These are phyloP conservation scores for Glaucopsyche alexis DNA, from an alignment of 2,888 invertebrate species.

Conservation along the genomic window DNA sequence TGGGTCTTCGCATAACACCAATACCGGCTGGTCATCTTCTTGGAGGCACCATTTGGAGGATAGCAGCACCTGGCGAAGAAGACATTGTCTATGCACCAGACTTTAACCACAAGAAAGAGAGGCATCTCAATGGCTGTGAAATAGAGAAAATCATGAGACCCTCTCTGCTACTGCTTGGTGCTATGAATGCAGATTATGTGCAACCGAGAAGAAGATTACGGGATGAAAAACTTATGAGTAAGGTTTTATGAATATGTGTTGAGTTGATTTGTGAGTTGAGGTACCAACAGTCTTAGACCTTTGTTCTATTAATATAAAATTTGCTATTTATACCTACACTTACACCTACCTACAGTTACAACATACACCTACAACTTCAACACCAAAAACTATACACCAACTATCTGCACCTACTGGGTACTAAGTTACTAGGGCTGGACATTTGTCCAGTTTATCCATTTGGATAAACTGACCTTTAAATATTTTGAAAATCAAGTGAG, in stretches of 20 bases:
- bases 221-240: constrained; percentile 98
- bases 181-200: constrained; percentile 96
- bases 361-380: too few relatives aligned
- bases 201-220: constrained; percentile 93
- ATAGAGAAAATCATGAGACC: constrained; percentile 94
- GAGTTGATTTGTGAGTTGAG: not conserved
- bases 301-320: too few relatives aligned
- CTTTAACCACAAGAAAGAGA: constrained; percentile 99
- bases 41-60: constrained; percentile 99
- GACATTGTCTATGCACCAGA: constrained; percentile 99
- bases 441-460: too few relatives aligned
- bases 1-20: constrained; percentile 96
- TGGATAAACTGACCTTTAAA: too few relatives aligned
- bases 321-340: too few relatives aligned
- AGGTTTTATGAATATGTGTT: constrained; percentile 46
- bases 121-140: constrained; percentile 98
- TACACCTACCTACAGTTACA: too few relatives aligned
- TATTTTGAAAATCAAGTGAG: too few relatives aligned
- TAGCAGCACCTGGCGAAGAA: constrained; percentile 98
- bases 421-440: too few relatives aligned
- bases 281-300: not conserved
- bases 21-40: constrained; percentile 98
- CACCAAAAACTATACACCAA: too few relatives aligned
- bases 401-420: too few relatives aligned
- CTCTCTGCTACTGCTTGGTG: constrained; percentile 95